Conservation (phyloP, 2,888 invertebrate species). For the Scelioninae gen. 1 region DNA sequence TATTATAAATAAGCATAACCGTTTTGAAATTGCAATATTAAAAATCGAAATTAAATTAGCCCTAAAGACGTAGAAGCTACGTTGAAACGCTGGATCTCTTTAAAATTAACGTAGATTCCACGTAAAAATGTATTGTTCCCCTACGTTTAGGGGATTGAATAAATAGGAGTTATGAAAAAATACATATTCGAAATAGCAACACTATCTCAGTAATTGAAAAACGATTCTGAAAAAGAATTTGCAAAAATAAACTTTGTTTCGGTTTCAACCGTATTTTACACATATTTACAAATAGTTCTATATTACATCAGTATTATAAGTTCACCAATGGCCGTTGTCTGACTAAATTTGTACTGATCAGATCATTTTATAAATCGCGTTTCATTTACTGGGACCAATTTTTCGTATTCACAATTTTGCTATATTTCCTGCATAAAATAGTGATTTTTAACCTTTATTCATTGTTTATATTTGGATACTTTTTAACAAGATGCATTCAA, state of each 20-base stretch:
- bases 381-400: conserved; percentile 32
- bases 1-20: too few species aligned
- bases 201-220: conserved; percentile 48
- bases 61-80: too few species aligned
- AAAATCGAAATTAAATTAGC: too few species aligned
- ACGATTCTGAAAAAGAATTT: conserved; percentile 28
- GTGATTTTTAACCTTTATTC: not conserved
- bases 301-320: conserved; percentile 10
- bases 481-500: too few species aligned
- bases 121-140: not conserved
- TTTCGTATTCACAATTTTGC: not conserved
- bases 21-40: too few species aligned
- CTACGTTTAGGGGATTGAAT: not conserved
- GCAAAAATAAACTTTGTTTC: conserved; percentile 43
- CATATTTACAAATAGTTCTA: conserved; percentile 50
- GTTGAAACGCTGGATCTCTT: too few species aligned
- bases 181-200: not conserved
- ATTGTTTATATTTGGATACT: not conserved
- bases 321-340: not conserved
- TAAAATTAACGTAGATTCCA: too few species aligned
- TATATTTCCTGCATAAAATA: not conserved
- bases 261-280: conserved; percentile 41
- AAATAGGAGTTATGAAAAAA: not conserved
- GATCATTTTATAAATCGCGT: conserved; percentile 14
- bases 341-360: not conserved